These are phyloP conservation scores for Phrynocephalus guinanensis DNA, from an alignment of 2,797 vertebrate species.

Conservation along the genomic window DNA sequence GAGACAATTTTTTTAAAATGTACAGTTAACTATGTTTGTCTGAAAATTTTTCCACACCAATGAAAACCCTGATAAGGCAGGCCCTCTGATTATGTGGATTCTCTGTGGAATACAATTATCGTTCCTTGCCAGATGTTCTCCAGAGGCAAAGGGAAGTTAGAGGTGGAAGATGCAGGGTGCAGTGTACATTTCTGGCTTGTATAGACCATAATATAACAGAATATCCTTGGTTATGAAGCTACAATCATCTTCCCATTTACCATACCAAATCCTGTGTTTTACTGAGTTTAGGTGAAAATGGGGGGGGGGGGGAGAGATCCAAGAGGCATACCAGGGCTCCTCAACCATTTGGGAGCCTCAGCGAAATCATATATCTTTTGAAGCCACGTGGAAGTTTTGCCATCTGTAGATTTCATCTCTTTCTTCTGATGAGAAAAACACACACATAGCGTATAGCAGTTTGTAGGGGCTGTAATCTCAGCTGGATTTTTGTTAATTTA, in stretches of 20 bases:
- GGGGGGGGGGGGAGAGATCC: too few relatives aligned
- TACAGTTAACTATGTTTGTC: too few relatives aligned
- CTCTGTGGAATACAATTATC: too few relatives aligned
- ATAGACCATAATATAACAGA: too few relatives aligned
- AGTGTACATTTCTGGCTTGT: too few relatives aligned
- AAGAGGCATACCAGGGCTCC: background rate
- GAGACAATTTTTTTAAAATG: too few relatives aligned
- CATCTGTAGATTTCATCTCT: background rate
- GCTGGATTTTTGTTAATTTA: constrained; percentile 55
- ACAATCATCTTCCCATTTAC: background rate
- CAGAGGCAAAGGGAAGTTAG: too few relatives aligned
- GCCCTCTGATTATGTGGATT: too few relatives aligned
- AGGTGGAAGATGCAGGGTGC: too few relatives aligned
- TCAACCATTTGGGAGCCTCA: background rate
- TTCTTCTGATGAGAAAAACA: background rate
- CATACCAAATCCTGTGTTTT: background rate
- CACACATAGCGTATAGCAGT: background rate
- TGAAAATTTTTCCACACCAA: too few relatives aligned
- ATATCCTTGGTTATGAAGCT: background rate
- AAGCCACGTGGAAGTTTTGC: background rate
- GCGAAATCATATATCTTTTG: background rate
- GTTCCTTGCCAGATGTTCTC: too few relatives aligned
- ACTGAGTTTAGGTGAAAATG: background rate
- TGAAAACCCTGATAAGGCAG: too few relatives aligned
- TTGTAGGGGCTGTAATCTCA: constrained; percentile 49